Evolutionary conservation across 2,888 invertebrate genomes (phyloP).

Genomic region (Glaucopsyche alexis): DNA sequence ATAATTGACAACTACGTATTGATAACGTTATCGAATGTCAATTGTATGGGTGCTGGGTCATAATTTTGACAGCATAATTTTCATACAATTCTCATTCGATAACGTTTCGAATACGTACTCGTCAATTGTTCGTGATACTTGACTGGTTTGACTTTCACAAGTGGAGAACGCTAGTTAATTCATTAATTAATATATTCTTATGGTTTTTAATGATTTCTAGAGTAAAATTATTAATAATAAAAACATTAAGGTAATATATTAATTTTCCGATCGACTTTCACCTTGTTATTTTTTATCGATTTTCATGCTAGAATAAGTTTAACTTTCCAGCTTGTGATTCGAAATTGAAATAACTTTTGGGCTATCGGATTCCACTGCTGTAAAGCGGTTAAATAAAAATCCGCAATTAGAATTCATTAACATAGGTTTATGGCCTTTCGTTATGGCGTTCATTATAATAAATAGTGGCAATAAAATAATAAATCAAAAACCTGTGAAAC

Average conservation of each 20-base stretch:
- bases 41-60: too few species aligned
- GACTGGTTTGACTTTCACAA: too few species aligned
- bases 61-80: too few species aligned
- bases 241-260: neutral
- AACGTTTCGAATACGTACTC: too few species aligned
- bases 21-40: too few species aligned
- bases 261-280: neutral
- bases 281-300: slow-evolving; percentile 19
- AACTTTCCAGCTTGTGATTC: neutral
- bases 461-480: slow-evolving; percentile 26
- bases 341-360: neutral
- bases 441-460: slow-evolving; percentile 25
- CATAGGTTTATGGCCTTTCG: slow-evolving; percentile 19
- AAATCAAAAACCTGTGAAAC: slow-evolving; percentile 25
- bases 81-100: too few species aligned
- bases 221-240: neutral
- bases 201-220: neutral
- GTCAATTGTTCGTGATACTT: too few species aligned
- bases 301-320: neutral
- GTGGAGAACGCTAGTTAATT: neutral
- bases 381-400: slow-evolving; percentile 2
- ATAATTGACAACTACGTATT: too few species aligned
- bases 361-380: neutral
- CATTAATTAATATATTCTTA: neutral
- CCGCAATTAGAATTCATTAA: slow-evolving; percentile 27